These are phyloP conservation scores for Iselma pallidipennis DNA, from an alignment of 2,888 invertebrate species.

Conservation along the genomic window DNA sequence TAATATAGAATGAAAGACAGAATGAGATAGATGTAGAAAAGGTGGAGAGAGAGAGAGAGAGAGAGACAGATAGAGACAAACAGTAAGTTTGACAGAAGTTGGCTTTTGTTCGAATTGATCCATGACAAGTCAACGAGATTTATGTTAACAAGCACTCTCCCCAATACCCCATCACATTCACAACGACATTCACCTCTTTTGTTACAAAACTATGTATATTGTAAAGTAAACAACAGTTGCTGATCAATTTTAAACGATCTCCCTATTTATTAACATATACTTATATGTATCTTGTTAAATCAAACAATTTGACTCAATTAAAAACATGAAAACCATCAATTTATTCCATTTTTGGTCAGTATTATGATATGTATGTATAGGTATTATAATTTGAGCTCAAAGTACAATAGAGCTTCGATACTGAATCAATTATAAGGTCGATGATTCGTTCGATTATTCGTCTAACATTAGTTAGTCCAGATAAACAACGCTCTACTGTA, in stretches of 20 bases:
- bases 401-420: too few relatives aligned
- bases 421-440: too few relatives aligned
- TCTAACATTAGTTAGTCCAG: too few relatives aligned
- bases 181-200: neutral
- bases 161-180: neutral
- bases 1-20: too few relatives aligned
- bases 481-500: too few relatives aligned
- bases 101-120: slow-evolving; percentile 51
- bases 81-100: slow-evolving; percentile 46
- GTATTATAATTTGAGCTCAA: too few relatives aligned
- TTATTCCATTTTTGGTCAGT: neutral
- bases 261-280: neutral
- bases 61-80: slow-evolving; percentile 25
- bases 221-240: neutral
- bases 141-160: slow-evolving; percentile 37
- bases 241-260: neutral
- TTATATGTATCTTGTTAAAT: neutral
- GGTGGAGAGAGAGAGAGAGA: too few relatives aligned
- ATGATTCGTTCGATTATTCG: too few relatives aligned
- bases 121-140: slow-evolving; percentile 50
- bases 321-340: neutral
- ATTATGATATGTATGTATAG: too few relatives aligned
- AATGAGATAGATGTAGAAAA: too few relatives aligned
- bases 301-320: neutral
- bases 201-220: neutral